Evolutionary conservation across 2,113 vertebrate species (phyloP).

Genomic region (Bos indicus): DNA sequence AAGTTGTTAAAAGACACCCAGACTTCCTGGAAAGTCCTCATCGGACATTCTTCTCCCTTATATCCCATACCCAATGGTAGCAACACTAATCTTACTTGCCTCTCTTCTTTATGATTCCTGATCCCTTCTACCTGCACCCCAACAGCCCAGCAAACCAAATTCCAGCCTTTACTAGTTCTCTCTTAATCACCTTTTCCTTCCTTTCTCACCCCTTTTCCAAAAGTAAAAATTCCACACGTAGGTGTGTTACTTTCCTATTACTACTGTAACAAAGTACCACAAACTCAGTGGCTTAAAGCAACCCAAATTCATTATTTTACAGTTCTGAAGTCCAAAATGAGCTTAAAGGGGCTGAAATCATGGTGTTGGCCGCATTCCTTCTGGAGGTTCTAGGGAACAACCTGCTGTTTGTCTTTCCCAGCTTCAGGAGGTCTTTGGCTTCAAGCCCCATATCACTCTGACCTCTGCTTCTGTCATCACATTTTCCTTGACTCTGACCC

Average conservation of each 20-base stretch:
- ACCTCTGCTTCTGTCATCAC: not conserved
- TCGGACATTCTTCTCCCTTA: not conserved
- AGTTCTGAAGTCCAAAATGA: not conserved
- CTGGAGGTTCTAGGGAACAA: not conserved
- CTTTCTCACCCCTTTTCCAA: not conserved
- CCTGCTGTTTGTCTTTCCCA: not conserved
- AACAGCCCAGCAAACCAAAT: not conserved
- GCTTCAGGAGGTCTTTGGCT: not conserved
- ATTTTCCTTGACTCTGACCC: not conserved
- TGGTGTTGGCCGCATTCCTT: rapidly evolving
- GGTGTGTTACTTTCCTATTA: not conserved
- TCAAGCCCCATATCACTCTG: too few relatives aligned
- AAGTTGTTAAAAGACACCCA: not conserved
- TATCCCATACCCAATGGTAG: not conserved
- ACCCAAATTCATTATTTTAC: not conserved
- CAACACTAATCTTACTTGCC: not conserved
- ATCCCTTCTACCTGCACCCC: not conserved
- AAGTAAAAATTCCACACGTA: not conserved
- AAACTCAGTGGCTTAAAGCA: not conserved
- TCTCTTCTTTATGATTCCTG: not conserved
- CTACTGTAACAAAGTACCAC: not conserved
- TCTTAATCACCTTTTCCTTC: not conserved
- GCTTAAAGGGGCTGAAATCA: not conserved
- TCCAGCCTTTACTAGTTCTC: not conserved
- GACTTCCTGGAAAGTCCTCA: not conserved